Percentiles rank a stretch among this genome's conserved stretches.
Conservation (phyloP, 2,113 vertebrate genomes). For the Cyphomyrus discorhynchus region DNA sequence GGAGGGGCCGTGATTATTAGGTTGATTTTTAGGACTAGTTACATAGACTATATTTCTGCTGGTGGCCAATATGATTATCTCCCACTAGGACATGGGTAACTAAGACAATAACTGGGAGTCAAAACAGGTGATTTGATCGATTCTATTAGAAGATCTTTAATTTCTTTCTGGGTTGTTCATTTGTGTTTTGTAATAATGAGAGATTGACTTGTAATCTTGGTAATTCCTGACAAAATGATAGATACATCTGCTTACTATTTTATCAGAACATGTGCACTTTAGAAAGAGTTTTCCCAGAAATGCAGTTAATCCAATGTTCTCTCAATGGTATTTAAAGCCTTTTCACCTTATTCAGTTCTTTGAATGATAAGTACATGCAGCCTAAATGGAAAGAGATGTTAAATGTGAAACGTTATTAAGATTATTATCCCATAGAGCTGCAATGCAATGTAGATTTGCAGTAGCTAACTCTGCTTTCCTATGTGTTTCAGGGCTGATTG, state of each 20-base stretch:
- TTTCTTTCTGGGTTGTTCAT: background rate
- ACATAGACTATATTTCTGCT: background rate
- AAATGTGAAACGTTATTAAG: background rate
- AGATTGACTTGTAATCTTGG: background rate
- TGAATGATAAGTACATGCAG: background rate
- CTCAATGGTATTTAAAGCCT: background rate
- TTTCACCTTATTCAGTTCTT: background rate
- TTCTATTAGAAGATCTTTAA: background rate
- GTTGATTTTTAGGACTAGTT: background rate
- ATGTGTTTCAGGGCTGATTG: background rate
- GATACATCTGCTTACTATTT: background rate
- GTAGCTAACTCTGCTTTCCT: background rate
- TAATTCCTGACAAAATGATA: background rate
- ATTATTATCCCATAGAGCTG: background rate
- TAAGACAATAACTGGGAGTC: background rate
- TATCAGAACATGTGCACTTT: background rate
- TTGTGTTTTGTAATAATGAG: background rate
- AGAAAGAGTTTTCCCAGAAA: background rate
- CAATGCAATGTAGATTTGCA: background rate
- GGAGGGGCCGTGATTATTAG: background rate
- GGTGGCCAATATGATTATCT: background rate
- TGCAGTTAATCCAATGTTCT: background rate
- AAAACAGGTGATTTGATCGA: background rate
- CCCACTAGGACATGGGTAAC: background rate
- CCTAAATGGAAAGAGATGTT: background rate